Evolutionary conservation across 2,888 invertebrate genomes (phyloP).

Genomic region (Cybosia mesomella): DNA sequence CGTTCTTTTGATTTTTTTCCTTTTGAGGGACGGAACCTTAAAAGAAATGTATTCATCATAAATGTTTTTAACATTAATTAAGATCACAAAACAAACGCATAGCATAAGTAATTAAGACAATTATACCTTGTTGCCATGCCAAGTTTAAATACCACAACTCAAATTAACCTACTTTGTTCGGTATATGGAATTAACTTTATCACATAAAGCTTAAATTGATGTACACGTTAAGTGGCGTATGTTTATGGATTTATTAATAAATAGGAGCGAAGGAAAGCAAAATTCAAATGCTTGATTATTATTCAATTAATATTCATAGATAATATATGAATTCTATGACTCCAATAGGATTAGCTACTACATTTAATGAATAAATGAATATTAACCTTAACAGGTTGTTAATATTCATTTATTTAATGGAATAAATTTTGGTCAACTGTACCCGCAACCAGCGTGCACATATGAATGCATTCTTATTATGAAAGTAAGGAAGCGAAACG

Average conservation of each 20-base stretch:
- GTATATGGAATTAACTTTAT: not conserved
- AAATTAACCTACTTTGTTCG: not conserved
- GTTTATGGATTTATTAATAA: not conserved
- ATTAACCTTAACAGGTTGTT: too few relatives aligned
- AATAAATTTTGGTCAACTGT: not conserved
- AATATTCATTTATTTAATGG: not conserved
- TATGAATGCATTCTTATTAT: not conserved
- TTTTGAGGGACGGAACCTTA: too few relatives aligned
- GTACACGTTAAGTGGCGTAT: not conserved
- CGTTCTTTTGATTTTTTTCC: too few relatives aligned
- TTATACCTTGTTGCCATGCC: not conserved
- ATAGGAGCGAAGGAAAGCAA: not conserved
- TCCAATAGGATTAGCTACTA: not conserved
- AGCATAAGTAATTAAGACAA: not conserved
- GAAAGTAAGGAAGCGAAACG: fast-evolving
- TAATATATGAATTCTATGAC: not conserved
- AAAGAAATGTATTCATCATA: too few relatives aligned
- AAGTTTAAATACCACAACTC: not conserved
- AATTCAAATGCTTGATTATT: not conserved
- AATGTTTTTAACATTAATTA: too few relatives aligned
- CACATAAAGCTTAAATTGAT: not conserved
- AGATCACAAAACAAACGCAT: not conserved
- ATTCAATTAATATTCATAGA: not conserved
- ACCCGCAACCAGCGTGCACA: not conserved
- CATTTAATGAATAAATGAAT: too few relatives aligned